Evolutionary conservation across 2,888 invertebrate genomes (phyloP).

Genomic region (Tetrapedia diversipes): DNA sequence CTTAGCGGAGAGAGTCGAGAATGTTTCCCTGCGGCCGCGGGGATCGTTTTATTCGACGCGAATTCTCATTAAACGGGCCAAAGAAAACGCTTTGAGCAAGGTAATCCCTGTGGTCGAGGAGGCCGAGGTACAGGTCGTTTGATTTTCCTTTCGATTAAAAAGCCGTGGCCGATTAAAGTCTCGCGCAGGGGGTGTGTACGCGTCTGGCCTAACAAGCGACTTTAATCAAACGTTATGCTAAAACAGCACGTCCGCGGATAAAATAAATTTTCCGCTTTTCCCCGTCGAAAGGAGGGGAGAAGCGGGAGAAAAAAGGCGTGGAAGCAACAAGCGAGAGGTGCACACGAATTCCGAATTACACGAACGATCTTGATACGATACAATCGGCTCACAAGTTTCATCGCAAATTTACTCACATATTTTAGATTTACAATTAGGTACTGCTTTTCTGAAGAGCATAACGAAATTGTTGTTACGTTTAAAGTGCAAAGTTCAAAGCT

Average conservation of each 20-base stretch:
- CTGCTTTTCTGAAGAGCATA: too few species aligned
- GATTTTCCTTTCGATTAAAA: conserved; percentile 11
- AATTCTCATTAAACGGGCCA: background rate
- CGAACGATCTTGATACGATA: background rate
- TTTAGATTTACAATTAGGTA: too few species aligned
- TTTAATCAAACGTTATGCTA: conserved; percentile 6
- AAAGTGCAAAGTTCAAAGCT: too few species aligned
- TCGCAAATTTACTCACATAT: too few species aligned
- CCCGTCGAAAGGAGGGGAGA: too few species aligned
- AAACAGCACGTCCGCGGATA: background rate
- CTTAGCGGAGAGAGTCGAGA: too few species aligned
- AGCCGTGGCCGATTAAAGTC: background rate
- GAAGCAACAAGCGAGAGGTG: background rate
- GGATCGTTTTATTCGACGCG: background rate
- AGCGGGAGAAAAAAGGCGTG: background rate
- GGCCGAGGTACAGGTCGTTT: background rate
- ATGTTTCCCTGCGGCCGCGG: background rate
- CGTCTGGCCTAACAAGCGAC: background rate
- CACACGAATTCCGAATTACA: conserved; percentile 14
- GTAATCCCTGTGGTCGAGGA: background rate
- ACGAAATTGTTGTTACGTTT: too few species aligned
- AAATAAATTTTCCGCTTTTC: conserved; percentile 6
- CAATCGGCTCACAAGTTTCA: too few species aligned
- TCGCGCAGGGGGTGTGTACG: background rate
- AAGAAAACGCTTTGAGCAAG: background rate